Percentiles rank a stretch among this genome's conserved stretches.
phyloP scores from a whole-genome alignment of 2,888 invertebrate species.

The Drosophila demipolita region DNA sequence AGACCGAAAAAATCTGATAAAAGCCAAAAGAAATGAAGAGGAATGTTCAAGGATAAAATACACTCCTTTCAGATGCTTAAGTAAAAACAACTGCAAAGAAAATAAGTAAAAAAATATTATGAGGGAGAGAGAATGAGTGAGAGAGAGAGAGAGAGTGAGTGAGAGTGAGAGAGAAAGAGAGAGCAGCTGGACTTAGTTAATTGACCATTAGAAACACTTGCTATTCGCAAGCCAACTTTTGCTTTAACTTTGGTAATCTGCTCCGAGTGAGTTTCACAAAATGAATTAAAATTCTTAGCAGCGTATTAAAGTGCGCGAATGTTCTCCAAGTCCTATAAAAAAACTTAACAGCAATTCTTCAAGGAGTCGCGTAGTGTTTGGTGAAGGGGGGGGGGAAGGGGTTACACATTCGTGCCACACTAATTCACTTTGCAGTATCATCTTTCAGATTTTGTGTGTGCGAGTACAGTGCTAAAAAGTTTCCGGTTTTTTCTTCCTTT shows the following conservation, averaged over 20 bases:
- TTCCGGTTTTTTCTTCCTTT: constrained; percentile 19
- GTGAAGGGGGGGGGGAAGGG: not conserved
- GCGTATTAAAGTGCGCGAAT: constrained; percentile 54
- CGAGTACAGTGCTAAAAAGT: constrained; percentile 43
- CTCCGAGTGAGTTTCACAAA: constrained; percentile 47
- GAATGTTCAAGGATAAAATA: not conserved
- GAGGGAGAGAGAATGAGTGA: not conserved
- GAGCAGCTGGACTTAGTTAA: constrained; percentile 62
- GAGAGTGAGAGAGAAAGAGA: not conserved
- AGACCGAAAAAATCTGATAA: constrained; percentile 14
- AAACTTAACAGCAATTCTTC: constrained; percentile 14
- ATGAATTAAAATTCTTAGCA: constrained; percentile 61
- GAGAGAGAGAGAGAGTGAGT: not conserved
- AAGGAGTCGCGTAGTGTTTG: not conserved
- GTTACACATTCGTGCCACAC: constrained; percentile 54
- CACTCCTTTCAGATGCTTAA: not conserved
- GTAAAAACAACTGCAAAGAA: not conserved
- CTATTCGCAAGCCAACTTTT: constrained; percentile 35
- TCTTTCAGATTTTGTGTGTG: constrained; percentile 39
- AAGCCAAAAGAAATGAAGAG: constrained; percentile 18
- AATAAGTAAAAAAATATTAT: not conserved
- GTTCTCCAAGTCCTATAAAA: constrained; percentile 16
- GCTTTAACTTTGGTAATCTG: constrained; percentile 63
- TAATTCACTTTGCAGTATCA: constrained; percentile 74
- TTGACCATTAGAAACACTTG: constrained; percentile 65